A percentile compares a stretch with the other conserved stretches of the same genome.
Conservation (phyloP, 2,113 vertebrate genomes). For the Osmerus eperlanus region DNA sequence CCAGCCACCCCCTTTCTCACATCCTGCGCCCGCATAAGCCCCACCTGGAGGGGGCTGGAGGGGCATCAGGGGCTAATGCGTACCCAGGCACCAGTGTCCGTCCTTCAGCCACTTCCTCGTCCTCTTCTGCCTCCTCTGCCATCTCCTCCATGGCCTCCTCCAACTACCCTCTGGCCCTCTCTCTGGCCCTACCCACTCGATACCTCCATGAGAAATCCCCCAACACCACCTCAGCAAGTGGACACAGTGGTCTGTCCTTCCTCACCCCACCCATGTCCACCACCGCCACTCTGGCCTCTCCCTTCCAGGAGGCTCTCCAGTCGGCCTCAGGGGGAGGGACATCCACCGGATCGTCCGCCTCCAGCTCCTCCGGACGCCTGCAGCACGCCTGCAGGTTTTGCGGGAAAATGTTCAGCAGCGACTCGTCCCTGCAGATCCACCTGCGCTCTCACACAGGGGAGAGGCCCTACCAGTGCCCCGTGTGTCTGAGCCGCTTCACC, state of each 20-base stretch:
- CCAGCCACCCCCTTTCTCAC: constrained; percentile 61
- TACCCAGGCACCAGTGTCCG: constrained; percentile 44
- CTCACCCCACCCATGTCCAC: constrained; percentile 55
- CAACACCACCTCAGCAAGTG: constrained; percentile 55
- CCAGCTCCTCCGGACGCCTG: constrained; percentile 51
- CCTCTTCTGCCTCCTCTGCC: constrained; percentile 48
- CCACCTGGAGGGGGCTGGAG: constrained; percentile 51
- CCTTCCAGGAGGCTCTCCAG: constrained; percentile 57
- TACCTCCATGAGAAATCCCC: constrained; percentile 78
- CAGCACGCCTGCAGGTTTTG: constrained; percentile 86
- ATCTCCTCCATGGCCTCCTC: constrained; percentile 53
- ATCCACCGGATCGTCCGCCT: constrained; percentile 39
- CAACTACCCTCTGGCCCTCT: constrained; percentile 62
- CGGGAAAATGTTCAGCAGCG: constrained; percentile 86
- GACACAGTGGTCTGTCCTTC: constrained; percentile 56
- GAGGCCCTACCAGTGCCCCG: constrained; percentile 87
- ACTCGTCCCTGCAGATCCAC: constrained; percentile 90
- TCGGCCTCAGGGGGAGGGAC: constrained; percentile 45
- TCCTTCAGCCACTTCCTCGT: constrained; percentile 48
- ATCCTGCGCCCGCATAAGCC: constrained; percentile 69
- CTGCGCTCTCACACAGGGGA: constrained; percentile 90
- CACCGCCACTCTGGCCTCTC: constrained; percentile 41
- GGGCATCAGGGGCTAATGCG: constrained; percentile 38
- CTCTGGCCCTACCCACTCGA: constrained; percentile 65
- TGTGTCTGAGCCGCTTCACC: constrained; percentile 91